phyloP scores from a whole-genome alignment of 2,113 vertebrate species.

The Lontra canadensis region DNA sequence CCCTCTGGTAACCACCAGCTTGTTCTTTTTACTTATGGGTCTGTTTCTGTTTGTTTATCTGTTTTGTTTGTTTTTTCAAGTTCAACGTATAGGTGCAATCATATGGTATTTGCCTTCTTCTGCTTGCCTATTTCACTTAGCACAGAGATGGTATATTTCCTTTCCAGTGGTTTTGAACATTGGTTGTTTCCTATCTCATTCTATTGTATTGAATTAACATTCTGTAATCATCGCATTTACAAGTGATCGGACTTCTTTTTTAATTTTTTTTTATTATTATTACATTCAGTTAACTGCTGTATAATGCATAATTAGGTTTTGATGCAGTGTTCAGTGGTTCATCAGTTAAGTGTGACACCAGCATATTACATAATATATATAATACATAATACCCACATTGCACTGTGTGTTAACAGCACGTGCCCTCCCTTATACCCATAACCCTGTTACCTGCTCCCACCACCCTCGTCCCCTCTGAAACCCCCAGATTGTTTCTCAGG shows the following conservation, averaged over 20 bases:
- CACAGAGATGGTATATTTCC: neutral
- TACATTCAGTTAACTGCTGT: too few species aligned
- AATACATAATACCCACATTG: too few species aligned
- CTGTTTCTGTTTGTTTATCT: neutral
- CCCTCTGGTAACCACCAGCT: neutral
- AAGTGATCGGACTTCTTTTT: neutral
- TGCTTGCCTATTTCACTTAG: neutral
- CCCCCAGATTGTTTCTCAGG: too few species aligned
- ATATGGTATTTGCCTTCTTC: neutral
- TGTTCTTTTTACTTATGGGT: neutral
- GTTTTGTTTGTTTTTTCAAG: neutral
- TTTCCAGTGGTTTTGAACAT: neutral
- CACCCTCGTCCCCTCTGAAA: too few species aligned
- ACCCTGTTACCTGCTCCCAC: too few species aligned
- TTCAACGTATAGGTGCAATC: neutral
- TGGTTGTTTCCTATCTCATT: neutral
- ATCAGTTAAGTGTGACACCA: too few species aligned
- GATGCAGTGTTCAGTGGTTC: too few species aligned
- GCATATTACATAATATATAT: too few species aligned
- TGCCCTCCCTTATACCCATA: too few species aligned
- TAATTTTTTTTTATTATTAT: too few species aligned
- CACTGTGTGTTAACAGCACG: too few species aligned
- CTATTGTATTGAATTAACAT: neutral
- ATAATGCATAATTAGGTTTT: too few species aligned
- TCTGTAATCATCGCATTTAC: neutral